These are phyloP conservation scores for Drosophila mulleri DNA, from an alignment of 2,888 invertebrate genomes.

Conservation along the genomic window DNA sequence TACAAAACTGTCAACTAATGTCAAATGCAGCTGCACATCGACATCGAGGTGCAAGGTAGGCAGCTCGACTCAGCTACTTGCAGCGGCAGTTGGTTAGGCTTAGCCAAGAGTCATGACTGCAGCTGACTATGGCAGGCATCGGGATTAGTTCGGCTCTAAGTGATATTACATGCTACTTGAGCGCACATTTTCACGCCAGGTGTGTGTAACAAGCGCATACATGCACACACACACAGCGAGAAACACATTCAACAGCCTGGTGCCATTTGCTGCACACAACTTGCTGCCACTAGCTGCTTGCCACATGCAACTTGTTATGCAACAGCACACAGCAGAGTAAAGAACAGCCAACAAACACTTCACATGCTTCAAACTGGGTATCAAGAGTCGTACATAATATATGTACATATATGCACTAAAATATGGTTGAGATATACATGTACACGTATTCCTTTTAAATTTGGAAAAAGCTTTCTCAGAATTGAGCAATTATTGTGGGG, in stretches of 20 bases:
- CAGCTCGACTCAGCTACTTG: background rate
- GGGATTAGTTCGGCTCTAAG: conserved; percentile 66
- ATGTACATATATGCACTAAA: conserved; percentile 1
- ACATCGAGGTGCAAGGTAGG: background rate
- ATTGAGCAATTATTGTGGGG: background rate
- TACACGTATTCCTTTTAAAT: background rate
- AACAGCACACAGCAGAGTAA: conserved; percentile 8
- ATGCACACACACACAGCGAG: background rate
- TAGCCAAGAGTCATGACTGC: conserved; percentile 40
- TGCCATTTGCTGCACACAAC: conserved; percentile 19
- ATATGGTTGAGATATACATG: background rate
- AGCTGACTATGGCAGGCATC: conserved; percentile 38
- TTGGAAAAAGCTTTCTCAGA: background rate
- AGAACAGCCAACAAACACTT: conserved; percentile 9
- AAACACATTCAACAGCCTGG: conserved; percentile 24
- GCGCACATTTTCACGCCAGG: conserved; percentile 23
- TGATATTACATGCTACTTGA: conserved; percentile 64
- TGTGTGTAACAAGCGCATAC: conserved; percentile 9
- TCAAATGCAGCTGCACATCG: conserved; percentile 44
- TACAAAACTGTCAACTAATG: conserved; percentile 51
- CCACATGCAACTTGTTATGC: conserved; percentile 16
- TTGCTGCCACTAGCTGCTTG: conserved; percentile 12
- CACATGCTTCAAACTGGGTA: conserved; percentile 8
- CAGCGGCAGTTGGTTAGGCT: conserved; percentile 27
- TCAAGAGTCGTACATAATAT: background rate